Evolutionary conservation across 1,140 invertebrate genomes (phyloP), one percentile per base, ranked within the genome.

Genomic region (Littorina saxatilis): DNA sequence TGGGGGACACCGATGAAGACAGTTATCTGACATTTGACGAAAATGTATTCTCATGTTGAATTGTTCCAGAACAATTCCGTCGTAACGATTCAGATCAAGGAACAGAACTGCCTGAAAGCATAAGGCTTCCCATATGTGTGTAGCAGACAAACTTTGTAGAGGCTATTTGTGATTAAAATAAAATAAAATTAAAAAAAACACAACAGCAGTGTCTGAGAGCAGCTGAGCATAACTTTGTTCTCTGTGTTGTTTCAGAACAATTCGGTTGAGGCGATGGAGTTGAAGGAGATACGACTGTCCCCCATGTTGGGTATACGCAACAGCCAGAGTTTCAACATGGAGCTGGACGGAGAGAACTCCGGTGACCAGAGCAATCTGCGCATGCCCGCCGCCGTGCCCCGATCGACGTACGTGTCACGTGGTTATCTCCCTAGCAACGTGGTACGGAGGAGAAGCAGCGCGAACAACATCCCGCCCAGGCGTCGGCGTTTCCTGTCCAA

Each of bases 231-330:
- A 47, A 47, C 43, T 17, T 23, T 17, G 7, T 0, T 39, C 35
- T 39, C 52, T 52, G 40, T 80, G 11, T 83, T 52, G 32, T 84
- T 79, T 35, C 84, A 86, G 84, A 85, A 84, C 50, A 82, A 88
- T 79, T 39, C 80, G 13, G 37, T 77, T 40, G 82, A 80, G 78
- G 39, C 78, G 13, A 61, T 83, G 82, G 86, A 88, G 78, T 79
- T 88, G 82, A 79, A 87, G 40, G 87, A 88, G 75, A 82, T 86
- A 15, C 83, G 83, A 40, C 84, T 90, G 94, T 97, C 96, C 72
- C 96, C 96, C 23, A 95, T 96, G 47, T 95, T 96, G 47, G 96
- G 96, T 61, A 95, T 97, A 80, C 94, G 96, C 70, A 95, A 95
- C 88, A 93, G 94, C 83, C 94, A 95, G 86, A 94, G 93, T 73